Conservation (phyloP, 2,797 vertebrate genomes). For the Staurois parvus region DNA sequence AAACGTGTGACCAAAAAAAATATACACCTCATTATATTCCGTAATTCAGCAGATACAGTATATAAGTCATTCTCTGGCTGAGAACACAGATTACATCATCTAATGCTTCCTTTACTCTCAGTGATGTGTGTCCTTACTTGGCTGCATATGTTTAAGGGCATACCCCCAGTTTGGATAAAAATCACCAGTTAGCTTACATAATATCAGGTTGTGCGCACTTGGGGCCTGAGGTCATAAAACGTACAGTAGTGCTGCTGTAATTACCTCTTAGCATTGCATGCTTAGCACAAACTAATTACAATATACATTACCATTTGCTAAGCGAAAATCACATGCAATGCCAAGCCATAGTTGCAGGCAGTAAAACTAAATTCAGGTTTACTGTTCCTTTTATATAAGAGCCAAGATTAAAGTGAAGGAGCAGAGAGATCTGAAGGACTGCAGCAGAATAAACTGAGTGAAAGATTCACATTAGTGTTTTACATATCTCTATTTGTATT, state of each 20-base stretch:
- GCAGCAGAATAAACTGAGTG: background rate
- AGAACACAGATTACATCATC: background rate
- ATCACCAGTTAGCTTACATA: background rate
- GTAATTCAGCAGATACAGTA: background rate
- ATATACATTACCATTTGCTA: background rate
- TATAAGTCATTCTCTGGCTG: constrained; percentile 3
- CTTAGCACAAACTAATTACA: background rate
- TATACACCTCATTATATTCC: background rate
- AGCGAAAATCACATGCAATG: background rate
- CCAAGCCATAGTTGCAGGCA: background rate
- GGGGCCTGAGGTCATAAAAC: background rate
- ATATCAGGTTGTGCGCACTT: background rate
- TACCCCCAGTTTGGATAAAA: background rate
- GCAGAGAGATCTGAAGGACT: background rate
- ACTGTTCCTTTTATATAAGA: background rate
- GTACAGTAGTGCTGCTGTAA: background rate
- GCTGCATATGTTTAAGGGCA: background rate
- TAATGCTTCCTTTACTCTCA: constrained; percentile 8
- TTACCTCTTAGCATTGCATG: background rate
- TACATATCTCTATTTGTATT: too few species aligned
- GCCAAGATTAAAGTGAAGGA: background rate
- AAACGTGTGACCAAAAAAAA: background rate
- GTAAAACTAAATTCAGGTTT: background rate
- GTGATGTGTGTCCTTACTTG: constrained; percentile 11
- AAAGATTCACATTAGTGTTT: too few species aligned